Base-by-base conservation (phyloP, 2,113 vertebrate genomes). In the Oreochromis niloticus region DNA sequence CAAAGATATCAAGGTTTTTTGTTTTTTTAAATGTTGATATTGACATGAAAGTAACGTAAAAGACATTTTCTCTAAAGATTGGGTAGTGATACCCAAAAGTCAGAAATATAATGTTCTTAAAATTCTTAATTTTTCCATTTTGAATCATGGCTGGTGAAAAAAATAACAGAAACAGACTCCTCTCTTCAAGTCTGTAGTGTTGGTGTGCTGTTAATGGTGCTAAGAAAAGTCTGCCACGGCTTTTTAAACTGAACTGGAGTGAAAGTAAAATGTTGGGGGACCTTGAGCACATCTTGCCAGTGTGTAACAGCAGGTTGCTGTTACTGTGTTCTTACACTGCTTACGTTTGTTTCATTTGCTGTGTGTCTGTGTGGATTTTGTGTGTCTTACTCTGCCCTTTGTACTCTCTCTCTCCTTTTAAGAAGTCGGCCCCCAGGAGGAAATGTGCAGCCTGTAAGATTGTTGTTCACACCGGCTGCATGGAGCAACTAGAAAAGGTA, bases 361-460 rank as follows among this genome's bases (percentile, higher is more conserved):
- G 66, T 57, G 48, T 36, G 39, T 36, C 22, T 73, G 13, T 73
- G 87, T 82, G 52, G n/a, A 34, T 19, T 36, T 41, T 85, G 73
- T 73, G 85, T 83, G 52, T 90, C 88, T 93, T 78, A 93, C 81
- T 41, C 75, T 34, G 8, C 86, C 48, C 30, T 48, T 87, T 93
- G 63, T 86, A 86, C 24, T 85, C 4, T 82, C 59, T 93, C 11
- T 86, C 93, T 93, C 93, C 93, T 73, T 93, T 96, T 95, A 96
- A 99, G 99, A 99, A 99, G 97, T 99, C 99, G 0, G 98, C 98
- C 75, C 96, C 98, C 94, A 96, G 98, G 93, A 98, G 96, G 94
- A 99, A 99, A 86, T 99, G 99, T 89, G 98, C 98, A 0, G 98
- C 97, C 41, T 99, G 99, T 93, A 99, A 99, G 94, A 99, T 99